phyloP scores from a whole-genome alignment of 2,888 invertebrate genomes.

The Agrochola lychnidis region DNA sequence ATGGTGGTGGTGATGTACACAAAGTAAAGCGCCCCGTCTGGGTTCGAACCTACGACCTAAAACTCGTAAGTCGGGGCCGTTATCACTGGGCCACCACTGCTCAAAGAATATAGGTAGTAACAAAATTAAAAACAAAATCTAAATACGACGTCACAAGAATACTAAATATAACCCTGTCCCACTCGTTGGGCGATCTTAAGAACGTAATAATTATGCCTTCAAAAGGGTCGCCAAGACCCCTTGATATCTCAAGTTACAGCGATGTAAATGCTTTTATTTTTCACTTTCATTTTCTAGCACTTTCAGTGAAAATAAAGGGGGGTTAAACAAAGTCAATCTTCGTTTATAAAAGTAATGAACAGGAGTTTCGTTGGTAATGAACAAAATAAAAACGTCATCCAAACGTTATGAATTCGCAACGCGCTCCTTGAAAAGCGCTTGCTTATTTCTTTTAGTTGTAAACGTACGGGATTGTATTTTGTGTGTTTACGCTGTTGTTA shows the following conservation, averaged over 20 bases:
- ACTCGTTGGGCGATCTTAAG: constrained; percentile 8
- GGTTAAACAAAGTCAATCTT: constrained; percentile 64
- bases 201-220: constrained; percentile 22
- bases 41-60: no score
- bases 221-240: constrained; percentile 11
- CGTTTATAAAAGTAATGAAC: constrained; percentile 74
- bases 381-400: constrained; percentile 83
- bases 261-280: constrained; percentile 33
- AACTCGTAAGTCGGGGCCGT: no score
- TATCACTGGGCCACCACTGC: no score
- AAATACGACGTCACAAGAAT: not conserved
- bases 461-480: constrained; percentile 63
- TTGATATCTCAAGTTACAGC: constrained; percentile 31
- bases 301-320: constrained; percentile 38
- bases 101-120: not conserved
- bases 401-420: constrained; percentile 84
- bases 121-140: not conserved
- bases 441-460: constrained; percentile 74
- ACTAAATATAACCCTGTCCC: constrained; percentile 23
- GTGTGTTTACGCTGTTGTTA: constrained; percentile 1
- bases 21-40: no score
- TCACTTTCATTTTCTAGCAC: constrained; percentile 12
- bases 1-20: no score
- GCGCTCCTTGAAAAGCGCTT: constrained; percentile 74
- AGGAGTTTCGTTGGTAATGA: constrained; percentile 77